These are phyloP conservation scores for Steinernema feltiae DNA, from an alignment of 1,140 invertebrate species.

Conservation along the genomic window DNA sequence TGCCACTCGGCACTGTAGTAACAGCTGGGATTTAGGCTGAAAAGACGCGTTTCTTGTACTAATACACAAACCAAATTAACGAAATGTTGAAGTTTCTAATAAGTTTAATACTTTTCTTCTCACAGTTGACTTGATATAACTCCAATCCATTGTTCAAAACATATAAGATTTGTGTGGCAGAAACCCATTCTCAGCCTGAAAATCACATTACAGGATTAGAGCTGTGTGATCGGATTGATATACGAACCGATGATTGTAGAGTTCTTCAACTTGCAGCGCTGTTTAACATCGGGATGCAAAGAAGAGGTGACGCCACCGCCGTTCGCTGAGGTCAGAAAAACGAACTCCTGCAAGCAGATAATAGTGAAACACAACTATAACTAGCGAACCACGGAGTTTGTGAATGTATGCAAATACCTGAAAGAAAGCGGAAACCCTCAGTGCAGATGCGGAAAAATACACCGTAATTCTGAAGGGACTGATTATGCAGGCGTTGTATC, in stretches of 20 bases:
- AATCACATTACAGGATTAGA: too few species aligned
- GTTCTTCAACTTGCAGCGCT: conserved; percentile 6
- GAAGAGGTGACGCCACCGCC: neutral
- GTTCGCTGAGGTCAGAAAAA: neutral
- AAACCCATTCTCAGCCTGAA: conserved; percentile 1
- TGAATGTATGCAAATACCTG: neutral
- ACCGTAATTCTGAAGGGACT: neutral
- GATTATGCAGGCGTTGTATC: neutral
- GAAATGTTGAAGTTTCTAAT: conserved; percentile 1
- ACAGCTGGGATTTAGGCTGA: conserved; percentile 17
- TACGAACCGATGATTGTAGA: too few species aligned
- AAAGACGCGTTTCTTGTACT: too few species aligned
- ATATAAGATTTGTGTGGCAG: neutral
- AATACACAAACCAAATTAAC: conserved; percentile 16
- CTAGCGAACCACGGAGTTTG: neutral
- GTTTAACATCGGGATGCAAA: conserved; percentile 3
- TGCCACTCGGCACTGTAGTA: neutral
- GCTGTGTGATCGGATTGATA: too few species aligned
- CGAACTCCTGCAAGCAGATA: neutral
- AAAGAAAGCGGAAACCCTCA: neutral
- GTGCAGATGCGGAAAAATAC: neutral
- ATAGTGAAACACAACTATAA: neutral
- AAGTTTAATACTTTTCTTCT: conserved; percentile 14
- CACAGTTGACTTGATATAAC: conserved; percentile 15
- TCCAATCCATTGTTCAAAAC: conserved; percentile 7